Conservation (phyloP, 2,888 invertebrate species). For the Hypena proboscidalis region DNA sequence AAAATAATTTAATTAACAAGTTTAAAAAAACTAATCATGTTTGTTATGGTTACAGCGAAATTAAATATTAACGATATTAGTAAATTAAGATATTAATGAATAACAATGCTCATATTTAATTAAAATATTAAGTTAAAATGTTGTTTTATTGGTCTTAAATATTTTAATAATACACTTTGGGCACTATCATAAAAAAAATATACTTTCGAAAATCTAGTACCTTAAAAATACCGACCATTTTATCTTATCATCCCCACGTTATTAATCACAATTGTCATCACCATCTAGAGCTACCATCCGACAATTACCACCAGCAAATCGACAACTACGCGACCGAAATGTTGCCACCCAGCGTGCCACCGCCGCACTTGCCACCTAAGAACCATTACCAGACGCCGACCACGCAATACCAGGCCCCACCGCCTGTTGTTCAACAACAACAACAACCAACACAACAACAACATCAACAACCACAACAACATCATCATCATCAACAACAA, state of each 20-base stretch:
- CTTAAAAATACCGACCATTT: too few species aligned
- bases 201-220: too few species aligned
- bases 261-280: conserved; percentile 55
- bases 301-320: conserved; percentile 81
- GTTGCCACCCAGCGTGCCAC: conserved; percentile 61
- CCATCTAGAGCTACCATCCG: conserved; percentile 65
- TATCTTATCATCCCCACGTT: conserved; percentile 47
- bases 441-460: conserved; percentile 29
- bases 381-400: conserved; percentile 73
- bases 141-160: too few species aligned
- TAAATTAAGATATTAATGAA: too few species aligned
- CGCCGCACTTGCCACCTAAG: conserved; percentile 69
- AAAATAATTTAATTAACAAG: too few species aligned
- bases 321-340: conserved; percentile 80
- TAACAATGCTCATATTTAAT: too few species aligned
- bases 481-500: conserved; percentile 1
- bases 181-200: too few species aligned
- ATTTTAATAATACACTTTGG: too few species aligned
- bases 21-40: too few species aligned
- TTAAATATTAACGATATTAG: too few species aligned
- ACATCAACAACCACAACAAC: not conserved
- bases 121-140: too few species aligned
- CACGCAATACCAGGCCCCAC: conserved; percentile 43
- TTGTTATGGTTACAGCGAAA: too few species aligned
- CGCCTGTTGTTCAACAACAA: conserved; percentile 20